Conservation (phyloP, 2,888 invertebrate genomes). For the Dorcus hopei region DNA sequence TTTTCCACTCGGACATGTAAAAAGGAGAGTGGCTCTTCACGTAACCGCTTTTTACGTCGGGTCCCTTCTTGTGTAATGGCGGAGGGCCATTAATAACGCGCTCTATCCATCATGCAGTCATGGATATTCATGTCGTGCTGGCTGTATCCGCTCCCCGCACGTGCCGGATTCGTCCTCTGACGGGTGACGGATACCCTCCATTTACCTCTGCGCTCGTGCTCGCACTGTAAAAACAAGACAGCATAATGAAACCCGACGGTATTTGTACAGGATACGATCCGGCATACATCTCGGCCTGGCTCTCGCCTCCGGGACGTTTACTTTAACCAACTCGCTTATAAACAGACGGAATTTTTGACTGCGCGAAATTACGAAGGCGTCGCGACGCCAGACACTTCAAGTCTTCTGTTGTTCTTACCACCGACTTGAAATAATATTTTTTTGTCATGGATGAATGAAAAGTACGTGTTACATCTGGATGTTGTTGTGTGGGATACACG, state of each 20-base stretch:
- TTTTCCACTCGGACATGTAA: conserved; percentile 1
- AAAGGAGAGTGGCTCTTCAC: conserved; percentile 10
- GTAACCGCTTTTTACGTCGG: conserved; percentile 15
- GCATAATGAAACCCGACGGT: conserved; percentile 27
- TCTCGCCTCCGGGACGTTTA: conserved; percentile 5
- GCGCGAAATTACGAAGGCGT: too few species aligned
- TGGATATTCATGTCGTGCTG: conserved; percentile 25
- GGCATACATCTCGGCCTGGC: conserved; percentile 15
- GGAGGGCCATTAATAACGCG: conserved; percentile 22
- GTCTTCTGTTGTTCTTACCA: too few species aligned
- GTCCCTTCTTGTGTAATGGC: conserved; percentile 16
- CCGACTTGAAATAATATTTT: too few species aligned
- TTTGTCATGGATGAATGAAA: too few species aligned
- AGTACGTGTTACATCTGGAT: too few species aligned
- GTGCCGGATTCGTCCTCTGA: conserved; percentile 20
- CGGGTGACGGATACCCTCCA: conserved; percentile 25
- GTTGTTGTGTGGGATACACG: too few species aligned
- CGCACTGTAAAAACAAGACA: conserved; percentile 22
- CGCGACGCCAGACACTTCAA: too few species aligned
- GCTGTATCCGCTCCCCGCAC: conserved; percentile 18
- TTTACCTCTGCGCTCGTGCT: conserved; percentile 24
- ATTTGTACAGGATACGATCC: conserved; percentile 23
- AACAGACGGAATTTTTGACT: too few species aligned
- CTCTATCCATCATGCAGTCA: conserved; percentile 25
- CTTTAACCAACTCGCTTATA: not conserved